phyloP scores from a whole-genome alignment of 1,140 invertebrate genomes.

The Diachasma alloeum region DNA sequence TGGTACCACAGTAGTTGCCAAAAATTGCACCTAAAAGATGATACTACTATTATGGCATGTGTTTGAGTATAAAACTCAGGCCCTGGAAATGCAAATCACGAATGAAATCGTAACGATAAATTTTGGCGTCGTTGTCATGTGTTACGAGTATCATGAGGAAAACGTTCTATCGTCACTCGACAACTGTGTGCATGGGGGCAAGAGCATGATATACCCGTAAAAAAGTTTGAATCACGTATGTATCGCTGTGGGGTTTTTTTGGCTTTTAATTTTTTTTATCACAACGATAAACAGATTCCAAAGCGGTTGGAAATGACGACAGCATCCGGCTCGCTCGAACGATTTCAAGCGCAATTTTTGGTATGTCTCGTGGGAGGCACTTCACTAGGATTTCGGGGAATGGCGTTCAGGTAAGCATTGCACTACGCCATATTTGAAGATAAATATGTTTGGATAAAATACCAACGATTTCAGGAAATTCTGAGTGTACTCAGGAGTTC shows the following conservation, averaged over 20 bases:
- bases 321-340: neutral
- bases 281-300: neutral
- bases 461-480: neutral
- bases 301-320: neutral
- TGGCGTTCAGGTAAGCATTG: neutral
- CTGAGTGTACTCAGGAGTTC: neutral
- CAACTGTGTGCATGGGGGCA: neutral
- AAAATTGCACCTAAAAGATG: constrained; percentile 21
- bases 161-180: neutral
- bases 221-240: neutral
- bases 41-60: neutral
- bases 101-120: constrained; percentile 29
- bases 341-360: neutral
- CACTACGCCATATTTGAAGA: neutral
- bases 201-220: neutral
- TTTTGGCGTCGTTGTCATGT: constrained; percentile 14
- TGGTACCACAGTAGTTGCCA: constrained; percentile 1
- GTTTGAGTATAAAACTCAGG: constrained; percentile 9
- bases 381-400: neutral
- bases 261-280: neutral
- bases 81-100: constrained; percentile 34
- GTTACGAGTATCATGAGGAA: constrained; percentile 5
- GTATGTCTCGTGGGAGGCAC: neutral
- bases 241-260: neutral
- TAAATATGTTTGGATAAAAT: neutral